Evolutionary conservation across 2,797 vertebrate species (phyloP).

Genomic region (Rhynchotus rufescens): DNA sequence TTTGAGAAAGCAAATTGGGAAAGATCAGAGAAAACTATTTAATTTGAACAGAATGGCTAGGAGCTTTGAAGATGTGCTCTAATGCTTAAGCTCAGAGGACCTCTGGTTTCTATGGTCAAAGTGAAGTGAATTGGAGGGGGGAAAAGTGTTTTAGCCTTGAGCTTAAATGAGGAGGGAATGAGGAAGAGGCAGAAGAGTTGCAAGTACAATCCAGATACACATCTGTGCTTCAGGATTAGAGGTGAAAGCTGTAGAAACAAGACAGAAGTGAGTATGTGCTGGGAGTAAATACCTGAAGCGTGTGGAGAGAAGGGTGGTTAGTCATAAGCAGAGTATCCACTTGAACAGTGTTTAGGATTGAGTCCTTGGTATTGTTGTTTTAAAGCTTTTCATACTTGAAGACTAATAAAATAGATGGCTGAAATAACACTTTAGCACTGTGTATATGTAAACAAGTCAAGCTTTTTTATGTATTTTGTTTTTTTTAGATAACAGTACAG

Average conservation of each 20-base stretch:
- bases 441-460: neutral
- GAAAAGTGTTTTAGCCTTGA: neutral
- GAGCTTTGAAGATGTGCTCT: neutral
- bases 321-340: neutral
- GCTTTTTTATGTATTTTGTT: neutral
- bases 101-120: neutral
- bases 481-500: conserved; percentile 84
- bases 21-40: neutral
- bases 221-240: neutral
- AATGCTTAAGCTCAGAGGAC: neutral
- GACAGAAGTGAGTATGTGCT: neutral
- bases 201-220: neutral
- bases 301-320: neutral
- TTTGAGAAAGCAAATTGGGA: neutral
- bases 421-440: neutral
- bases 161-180: neutral
- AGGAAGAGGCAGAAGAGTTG: neutral
- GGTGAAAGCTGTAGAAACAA: neutral
- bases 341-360: neutral
- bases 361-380: neutral
- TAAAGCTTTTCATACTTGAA: neutral
- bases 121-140: neutral
- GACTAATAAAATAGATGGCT: neutral
- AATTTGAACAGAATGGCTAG: neutral
- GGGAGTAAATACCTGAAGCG: neutral